Percentiles rank a stretch among this genome's conserved stretches.
Evolutionary conservation across 2,797 vertebrate genomes (phyloP).

Genomic region (Paguma larvata): DNA sequence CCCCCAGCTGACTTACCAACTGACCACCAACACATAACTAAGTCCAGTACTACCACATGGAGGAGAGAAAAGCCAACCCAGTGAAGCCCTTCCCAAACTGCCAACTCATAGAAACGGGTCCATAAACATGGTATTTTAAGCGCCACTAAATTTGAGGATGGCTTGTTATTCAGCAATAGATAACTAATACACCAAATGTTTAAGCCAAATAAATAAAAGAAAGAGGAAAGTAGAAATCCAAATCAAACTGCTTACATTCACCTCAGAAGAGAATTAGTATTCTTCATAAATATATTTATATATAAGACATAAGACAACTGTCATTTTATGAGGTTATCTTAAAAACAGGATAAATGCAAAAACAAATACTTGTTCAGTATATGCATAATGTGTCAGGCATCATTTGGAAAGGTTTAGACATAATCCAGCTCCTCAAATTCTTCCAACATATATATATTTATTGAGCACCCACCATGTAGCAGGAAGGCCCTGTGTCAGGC

Average conservation of each 20-base stretch:
- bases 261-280: constrained; percentile 1
- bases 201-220: not conserved
- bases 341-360: not conserved
- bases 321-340: not conserved
- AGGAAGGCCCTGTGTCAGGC: not conserved
- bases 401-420: not conserved
- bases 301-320: not conserved
- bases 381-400: not conserved
- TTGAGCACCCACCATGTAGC: not conserved
- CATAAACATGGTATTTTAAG: not conserved
- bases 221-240: constrained; percentile 1
- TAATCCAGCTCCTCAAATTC: not conserved
- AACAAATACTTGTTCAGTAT: not conserved
- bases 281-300: not conserved
- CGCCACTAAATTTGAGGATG: not conserved
- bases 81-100: not conserved
- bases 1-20: not conserved
- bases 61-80: not conserved
- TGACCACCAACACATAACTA: not conserved
- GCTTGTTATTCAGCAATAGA: not conserved
- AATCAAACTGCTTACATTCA: constrained; percentile 23
- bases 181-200: not conserved
- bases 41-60: not conserved
- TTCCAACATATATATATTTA: not conserved
- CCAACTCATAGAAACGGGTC: not conserved